Conservation (phyloP, 2,888 invertebrate genomes). For the Endomychus coccineus region DNA sequence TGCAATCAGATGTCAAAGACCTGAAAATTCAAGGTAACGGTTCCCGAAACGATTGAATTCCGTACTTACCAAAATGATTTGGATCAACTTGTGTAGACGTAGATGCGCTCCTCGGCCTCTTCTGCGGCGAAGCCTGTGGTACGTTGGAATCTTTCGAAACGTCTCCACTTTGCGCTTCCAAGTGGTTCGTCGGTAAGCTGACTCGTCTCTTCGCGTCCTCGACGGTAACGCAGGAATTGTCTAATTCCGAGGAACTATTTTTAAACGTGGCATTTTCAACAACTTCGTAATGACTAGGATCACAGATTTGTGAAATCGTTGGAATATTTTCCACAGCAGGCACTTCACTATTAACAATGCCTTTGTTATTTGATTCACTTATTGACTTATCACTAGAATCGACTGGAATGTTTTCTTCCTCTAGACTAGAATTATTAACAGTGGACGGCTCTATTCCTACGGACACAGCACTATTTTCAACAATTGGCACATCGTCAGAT, state of each 20-base stretch:
- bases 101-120: conserved; percentile 70
- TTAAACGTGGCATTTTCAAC: conserved; percentile 20
- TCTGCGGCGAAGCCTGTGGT: conserved; percentile 52
- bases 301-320: conserved; percentile 67
- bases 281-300: conserved; percentile 48
- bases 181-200: conserved; percentile 49
- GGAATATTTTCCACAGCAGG: conserved; percentile 52
- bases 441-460: conserved; percentile 47
- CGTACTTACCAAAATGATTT: conserved; percentile 57
- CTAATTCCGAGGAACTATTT: background rate
- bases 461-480: conserved; percentile 45
- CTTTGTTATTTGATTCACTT: conserved; percentile 12
- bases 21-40: too few relatives aligned
- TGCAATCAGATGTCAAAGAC: too few relatives aligned
- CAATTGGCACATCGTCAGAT: conserved; percentile 39
- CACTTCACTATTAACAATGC: conserved; percentile 31
- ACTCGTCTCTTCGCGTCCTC: conserved; percentile 43
- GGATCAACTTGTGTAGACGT: conserved; percentile 79
- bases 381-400: conserved; percentile 12
- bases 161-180: conserved; percentile 35
- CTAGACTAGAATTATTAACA: conserved; percentile 41
- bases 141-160: conserved; percentile 40
- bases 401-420: conserved; percentile 26
- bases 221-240: background rate
- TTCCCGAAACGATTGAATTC: too few relatives aligned